A percentile compares a stretch with the other conserved stretches of the same genome.
These are phyloP conservation scores for Monodelphis domestica DNA, from an alignment of 2,797 vertebrate genomes.

Conservation along the genomic window DNA sequence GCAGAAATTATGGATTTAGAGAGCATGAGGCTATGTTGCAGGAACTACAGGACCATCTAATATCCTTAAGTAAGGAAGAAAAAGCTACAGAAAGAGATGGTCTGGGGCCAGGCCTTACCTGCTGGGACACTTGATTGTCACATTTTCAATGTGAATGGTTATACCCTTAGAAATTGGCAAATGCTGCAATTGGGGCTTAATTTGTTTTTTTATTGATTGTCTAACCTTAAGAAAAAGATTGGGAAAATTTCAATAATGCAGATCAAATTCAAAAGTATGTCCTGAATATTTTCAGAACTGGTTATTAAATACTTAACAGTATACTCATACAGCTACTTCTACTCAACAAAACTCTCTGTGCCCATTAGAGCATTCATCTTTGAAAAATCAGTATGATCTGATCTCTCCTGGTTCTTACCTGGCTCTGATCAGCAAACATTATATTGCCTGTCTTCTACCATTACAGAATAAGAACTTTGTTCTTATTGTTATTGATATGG, in stretches of 20 bases:
- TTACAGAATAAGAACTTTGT: background rate
- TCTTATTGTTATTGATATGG: background rate
- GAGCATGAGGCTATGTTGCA: background rate
- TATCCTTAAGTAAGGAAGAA: background rate
- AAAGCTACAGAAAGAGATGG: background rate
- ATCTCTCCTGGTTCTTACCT: background rate
- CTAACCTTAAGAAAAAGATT: background rate
- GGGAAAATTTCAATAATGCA: background rate
- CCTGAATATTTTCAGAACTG: background rate
- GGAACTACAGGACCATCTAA: background rate
- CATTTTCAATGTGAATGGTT: background rate
- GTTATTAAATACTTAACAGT: background rate
- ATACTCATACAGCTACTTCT: background rate
- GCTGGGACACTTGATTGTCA: background rate
- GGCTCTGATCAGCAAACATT: background rate
- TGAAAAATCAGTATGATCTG: background rate
- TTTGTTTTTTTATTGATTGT: background rate
- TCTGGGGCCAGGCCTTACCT: background rate
- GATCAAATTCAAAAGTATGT: background rate
- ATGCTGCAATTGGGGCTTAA: background rate
- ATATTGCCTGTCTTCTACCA: background rate
- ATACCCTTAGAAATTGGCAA: background rate
- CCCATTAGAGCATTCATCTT: background rate
- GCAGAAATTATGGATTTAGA: background rate
- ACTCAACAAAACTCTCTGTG: background rate